Evolutionary conservation across 2,888 invertebrate genomes (phyloP), one percentile per base, ranked within the genome.

Genomic region (Ypsolopha scabrella): DNA sequence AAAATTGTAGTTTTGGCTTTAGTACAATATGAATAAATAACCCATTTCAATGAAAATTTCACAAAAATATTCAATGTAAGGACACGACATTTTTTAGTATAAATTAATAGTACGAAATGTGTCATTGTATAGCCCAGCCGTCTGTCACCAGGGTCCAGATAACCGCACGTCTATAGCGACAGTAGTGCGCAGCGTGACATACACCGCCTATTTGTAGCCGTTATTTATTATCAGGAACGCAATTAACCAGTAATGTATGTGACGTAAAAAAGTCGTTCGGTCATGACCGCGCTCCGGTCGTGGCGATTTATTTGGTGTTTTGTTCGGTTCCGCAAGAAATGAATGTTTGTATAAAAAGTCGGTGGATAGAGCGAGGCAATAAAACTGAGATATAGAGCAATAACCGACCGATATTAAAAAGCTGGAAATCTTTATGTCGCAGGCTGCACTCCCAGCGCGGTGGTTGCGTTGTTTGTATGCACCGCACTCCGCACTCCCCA

Each of bases 381-480:
- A 60, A 63, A 59, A 53, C 55, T 60, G 64, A 63, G 57, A 59
- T 59, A 59, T 61, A 57, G 57, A 58, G 54, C 63, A 60, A 62
- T 60, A 59, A 58, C 47, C 34, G 55, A 51, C 51, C 52, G 57
- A 57, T 58, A 57, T 58, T 58, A 58, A 57, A 61, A 47, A 35
- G 2, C 46, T 24, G 24, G 24, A 24, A 24, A 24, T 24, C 24
- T 24, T 24, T 24, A 24, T 4, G 24, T 24, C 24, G 24, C 24
- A 24, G 24, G 24, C 24, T 24, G 24, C 24, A 24, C 24, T 24
- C 24, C 2, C 24, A 4, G 2, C 24, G 24, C 24, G 24, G 2
- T 4, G 24, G 24, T n/a, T n/a, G n/a, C 24, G 4, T 24, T 24
- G 24, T 24, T 24, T 24, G 24, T 24, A 4, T n/a, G n/a, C n/a